Conservation (phyloP, 2,797 vertebrate species). For the Argyrosomus regius region DNA sequence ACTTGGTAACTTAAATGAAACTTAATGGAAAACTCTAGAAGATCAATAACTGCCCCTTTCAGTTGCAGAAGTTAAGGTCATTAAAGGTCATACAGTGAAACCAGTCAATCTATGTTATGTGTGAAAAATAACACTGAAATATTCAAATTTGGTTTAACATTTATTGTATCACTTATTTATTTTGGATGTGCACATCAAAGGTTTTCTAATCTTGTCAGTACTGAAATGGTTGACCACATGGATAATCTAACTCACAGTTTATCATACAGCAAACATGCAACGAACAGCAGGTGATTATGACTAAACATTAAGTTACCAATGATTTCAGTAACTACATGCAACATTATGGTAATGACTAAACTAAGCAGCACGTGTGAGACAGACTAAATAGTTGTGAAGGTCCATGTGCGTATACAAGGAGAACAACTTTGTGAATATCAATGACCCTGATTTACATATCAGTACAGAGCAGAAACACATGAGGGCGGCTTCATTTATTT, state of each 20-base stretch:
- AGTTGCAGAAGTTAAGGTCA: not conserved
- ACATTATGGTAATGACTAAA: conserved; percentile 7
- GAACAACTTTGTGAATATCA: not conserved
- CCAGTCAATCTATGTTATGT: not conserved
- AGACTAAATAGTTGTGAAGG: not conserved
- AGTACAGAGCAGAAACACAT: conserved; percentile 4
- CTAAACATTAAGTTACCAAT: conserved; percentile 6
- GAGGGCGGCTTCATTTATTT: conserved; percentile 4
- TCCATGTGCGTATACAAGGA: conserved; percentile 23
- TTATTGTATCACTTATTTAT: conserved; percentile 64
- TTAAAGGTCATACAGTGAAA: not conserved
- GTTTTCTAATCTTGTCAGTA: not conserved
- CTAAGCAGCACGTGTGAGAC: not conserved
- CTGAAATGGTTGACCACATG: conserved; percentile 31
- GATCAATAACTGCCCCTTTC: not conserved
- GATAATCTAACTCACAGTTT: conserved; percentile 5
- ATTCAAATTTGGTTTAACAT: not conserved
- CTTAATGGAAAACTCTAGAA: not conserved
- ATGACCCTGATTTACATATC: not conserved
- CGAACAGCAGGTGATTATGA: not conserved
- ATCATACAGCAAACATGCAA: conserved; percentile 6
- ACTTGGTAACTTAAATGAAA: not conserved
- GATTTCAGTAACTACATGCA: not conserved
- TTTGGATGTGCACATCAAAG: conserved; percentile 12
- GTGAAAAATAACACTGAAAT: conserved; percentile 4